Evolutionary conservation across 2,888 invertebrate genomes (phyloP).

Genomic region (Pseudeuparius sepicola): DNA sequence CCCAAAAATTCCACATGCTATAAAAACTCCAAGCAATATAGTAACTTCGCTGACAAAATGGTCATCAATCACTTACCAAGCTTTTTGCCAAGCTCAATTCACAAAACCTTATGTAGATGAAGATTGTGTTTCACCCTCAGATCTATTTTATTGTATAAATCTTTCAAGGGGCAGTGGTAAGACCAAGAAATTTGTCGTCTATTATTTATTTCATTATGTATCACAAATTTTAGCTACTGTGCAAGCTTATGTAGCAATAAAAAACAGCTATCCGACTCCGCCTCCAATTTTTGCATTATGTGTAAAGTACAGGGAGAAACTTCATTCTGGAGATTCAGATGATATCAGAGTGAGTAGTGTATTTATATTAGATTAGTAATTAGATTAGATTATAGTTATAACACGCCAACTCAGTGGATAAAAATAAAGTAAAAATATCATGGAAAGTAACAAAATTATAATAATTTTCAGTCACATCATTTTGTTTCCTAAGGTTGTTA

Average conservation of each 20-base stretch:
- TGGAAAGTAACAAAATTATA: no score
- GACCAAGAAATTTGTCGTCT: no score
- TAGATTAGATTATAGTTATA: no score
- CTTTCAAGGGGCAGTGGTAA: slow-evolving; percentile 68
- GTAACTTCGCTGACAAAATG: slow-evolving; percentile 58
- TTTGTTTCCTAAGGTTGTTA: slow-evolving; percentile 11
- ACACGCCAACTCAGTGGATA: no score
- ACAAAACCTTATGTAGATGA: slow-evolving; percentile 46
- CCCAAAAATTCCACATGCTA: slow-evolving; percentile 30
- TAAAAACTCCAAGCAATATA: slow-evolving; percentile 40
- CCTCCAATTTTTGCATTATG: slow-evolving; percentile 69
- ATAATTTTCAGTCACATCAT: slow-evolving; percentile 5
- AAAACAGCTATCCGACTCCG: slow-evolving; percentile 71
- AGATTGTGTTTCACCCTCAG: slow-evolving; percentile 49
- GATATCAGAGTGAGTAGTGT: slow-evolving; percentile 58
- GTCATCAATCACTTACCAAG: slow-evolving; percentile 58
- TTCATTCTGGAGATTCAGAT: slow-evolving; percentile 56
- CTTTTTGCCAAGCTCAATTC: slow-evolving; percentile 48
- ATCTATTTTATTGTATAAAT: slow-evolving; percentile 67
- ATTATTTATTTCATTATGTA: no score
- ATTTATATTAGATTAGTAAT: no score
- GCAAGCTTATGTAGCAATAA: slow-evolving; percentile 65
- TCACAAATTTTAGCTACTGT: slow-evolving; percentile 63
- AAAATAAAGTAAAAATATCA: no score
- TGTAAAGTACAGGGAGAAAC: slow-evolving; percentile 61